phyloP scores from a whole-genome alignment of 2,113 vertebrate species.

The Polypterus senegalus region DNA sequence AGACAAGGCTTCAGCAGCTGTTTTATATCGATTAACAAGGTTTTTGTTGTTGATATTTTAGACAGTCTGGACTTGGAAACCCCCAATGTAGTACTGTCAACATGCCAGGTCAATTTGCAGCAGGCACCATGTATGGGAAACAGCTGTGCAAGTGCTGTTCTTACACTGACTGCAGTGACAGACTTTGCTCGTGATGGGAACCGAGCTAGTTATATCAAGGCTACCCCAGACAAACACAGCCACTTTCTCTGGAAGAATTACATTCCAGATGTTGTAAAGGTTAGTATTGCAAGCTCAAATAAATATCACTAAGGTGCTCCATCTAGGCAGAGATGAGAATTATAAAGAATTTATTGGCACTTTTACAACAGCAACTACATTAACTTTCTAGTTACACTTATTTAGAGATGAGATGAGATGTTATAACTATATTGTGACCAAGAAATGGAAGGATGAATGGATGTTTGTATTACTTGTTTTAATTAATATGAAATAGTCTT shows the following conservation, averaged over 20 bases:
- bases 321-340: too few relatives aligned
- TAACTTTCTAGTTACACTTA: too few relatives aligned
- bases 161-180: conserved; percentile 49
- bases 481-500: too few relatives aligned
- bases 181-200: conserved; percentile 52
- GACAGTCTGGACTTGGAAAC: conserved; percentile 31
- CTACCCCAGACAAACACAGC: conserved; percentile 3
- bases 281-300: conserved; percentile 12
- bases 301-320: too few relatives aligned
- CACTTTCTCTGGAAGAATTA: conserved; percentile 51
- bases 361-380: too few relatives aligned
- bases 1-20: too few relatives aligned
- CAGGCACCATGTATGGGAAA: conserved; percentile 27
- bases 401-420: too few relatives aligned
- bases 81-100: conserved; percentile 44
- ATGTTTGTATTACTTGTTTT: too few relatives aligned
- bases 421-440: too few relatives aligned
- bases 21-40: conserved; percentile 12
- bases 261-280: conserved; percentile 40
- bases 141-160: conserved; percentile 35
- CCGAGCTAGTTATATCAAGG: conserved; percentile 33
- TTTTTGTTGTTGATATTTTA: conserved; percentile 28
- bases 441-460: too few relatives aligned
- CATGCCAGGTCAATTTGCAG: conserved; percentile 50
- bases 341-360: too few relatives aligned